Percentiles rank a stretch among this genome's conserved stretches.
These are phyloP conservation scores for Neodon shergylaensis DNA, from an alignment of 2,113 vertebrate species.

Conservation along the genomic window DNA sequence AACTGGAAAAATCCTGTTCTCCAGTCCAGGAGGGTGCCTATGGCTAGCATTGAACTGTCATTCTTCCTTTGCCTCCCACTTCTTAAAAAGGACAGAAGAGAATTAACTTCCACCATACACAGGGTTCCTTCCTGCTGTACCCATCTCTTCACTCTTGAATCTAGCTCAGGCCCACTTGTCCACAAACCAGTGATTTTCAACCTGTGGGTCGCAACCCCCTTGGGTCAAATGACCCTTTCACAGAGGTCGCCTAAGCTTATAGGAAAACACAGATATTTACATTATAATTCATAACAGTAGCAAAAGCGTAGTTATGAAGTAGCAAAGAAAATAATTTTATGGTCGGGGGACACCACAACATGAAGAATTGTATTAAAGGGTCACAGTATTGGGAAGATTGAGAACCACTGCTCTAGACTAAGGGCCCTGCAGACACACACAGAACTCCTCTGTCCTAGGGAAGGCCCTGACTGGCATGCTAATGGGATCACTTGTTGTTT, in stretches of 20 bases:
- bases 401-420: not conserved
- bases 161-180: not conserved
- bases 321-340: not conserved
- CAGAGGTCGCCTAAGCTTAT: not conserved
- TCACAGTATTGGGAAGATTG: not conserved
- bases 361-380: not conserved
- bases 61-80: not conserved
- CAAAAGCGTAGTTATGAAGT: not conserved
- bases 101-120: not conserved
- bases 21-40: not conserved
- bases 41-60: not conserved
- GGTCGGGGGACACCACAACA: not conserved
- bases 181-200: not conserved
- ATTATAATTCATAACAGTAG: not conserved
- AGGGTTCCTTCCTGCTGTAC: not conserved
- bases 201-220: not conserved
- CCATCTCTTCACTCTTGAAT: not conserved
- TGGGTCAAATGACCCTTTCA: not conserved
- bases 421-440: not conserved
- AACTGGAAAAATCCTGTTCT: conserved; percentile 34
- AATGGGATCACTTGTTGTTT: not conserved
- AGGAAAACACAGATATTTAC: not conserved
- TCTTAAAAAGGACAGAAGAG: not conserved
- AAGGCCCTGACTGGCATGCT: not conserved
- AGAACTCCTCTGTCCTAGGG: not conserved